Percentiles rank a stretch among this genome's conserved stretches.
Evolutionary conservation across 2,888 invertebrate species (phyloP).

Genomic region (Amphipyra tragopoginis): DNA sequence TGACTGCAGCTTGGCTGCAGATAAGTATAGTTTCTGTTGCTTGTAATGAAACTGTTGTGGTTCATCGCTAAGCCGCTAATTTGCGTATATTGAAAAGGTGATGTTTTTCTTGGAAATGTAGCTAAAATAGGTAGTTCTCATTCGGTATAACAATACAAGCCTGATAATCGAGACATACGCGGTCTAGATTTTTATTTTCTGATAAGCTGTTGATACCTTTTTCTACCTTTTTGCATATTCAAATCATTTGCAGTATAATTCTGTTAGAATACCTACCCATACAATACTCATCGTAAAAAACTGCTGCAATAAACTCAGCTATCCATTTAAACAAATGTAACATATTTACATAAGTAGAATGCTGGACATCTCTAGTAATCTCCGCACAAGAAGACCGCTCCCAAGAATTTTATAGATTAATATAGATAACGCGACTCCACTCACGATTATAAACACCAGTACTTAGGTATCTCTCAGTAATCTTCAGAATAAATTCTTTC

Average conservation of each 20-base stretch:
- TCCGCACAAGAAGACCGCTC: constrained; percentile 35
- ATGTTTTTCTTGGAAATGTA: constrained; percentile 1
- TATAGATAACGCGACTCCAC: constrained; percentile 36
- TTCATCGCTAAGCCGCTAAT: constrained; percentile 1
- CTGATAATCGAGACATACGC: too few species aligned
- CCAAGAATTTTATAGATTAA: constrained; percentile 44
- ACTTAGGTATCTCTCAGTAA: constrained; percentile 18
- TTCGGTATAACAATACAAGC: too few species aligned
- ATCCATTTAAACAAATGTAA: constrained; percentile 13
- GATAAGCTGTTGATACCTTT: too few species aligned
- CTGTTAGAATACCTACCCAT: neutral
- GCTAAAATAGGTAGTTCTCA: too few species aligned
- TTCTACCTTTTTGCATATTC: too few species aligned
- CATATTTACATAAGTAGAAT: constrained; percentile 30
- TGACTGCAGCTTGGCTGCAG: neutral
- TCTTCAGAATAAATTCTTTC: constrained; percentile 33
- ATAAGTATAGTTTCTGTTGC: constrained; percentile 5
- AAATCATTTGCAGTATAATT: neutral
- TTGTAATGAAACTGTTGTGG: constrained; percentile 11
- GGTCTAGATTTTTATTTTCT: too few species aligned
- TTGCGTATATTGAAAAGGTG: neutral
- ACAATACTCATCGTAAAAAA: neutral
- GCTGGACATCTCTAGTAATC: constrained; percentile 22
- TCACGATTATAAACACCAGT: constrained; percentile 31
- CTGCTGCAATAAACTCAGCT: constrained; percentile 10